phyloP scores from a whole-genome alignment of 2,797 vertebrate species.

The Gallirallus australis region DNA sequence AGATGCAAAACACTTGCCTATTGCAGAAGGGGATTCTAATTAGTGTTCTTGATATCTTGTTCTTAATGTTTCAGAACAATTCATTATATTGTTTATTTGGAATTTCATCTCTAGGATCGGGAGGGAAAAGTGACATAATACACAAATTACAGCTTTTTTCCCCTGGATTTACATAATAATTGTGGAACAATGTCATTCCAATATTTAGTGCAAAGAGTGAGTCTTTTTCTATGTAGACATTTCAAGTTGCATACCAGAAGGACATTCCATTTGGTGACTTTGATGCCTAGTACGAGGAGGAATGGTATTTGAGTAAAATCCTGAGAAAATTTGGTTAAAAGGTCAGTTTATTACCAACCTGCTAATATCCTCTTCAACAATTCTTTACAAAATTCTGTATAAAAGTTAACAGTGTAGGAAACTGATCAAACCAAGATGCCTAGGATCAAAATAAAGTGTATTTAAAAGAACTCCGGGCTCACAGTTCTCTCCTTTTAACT shows the following conservation, averaged over 20 bases:
- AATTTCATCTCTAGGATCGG: not conserved
- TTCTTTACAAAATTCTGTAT: not conserved
- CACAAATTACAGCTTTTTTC: not conserved
- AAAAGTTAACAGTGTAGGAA: not conserved
- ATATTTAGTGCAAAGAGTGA: not conserved
- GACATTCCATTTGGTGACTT: not conserved
- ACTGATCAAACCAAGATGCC: not conserved
- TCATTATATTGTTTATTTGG: not conserved
- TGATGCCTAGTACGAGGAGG: not conserved
- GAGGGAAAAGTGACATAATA: not conserved
- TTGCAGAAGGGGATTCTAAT: not conserved
- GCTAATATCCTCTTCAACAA: not conserved
- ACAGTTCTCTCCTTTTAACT: not conserved
- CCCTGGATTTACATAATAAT: not conserved
- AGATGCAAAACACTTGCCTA: not conserved
- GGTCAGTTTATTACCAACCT: not conserved
- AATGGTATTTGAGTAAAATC: not conserved
- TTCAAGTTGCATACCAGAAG: not conserved
- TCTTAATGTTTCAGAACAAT: not conserved
- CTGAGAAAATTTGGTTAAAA: not conserved
- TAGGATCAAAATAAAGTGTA: constrained; percentile 9
- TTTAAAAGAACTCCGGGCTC: not conserved
- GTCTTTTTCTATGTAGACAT: not conserved
- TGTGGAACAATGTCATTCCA: not conserved
- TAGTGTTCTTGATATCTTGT: not conserved